Base-by-base conservation (phyloP, 1,140 invertebrate genomes). In the Pomacea maculata region DNA sequence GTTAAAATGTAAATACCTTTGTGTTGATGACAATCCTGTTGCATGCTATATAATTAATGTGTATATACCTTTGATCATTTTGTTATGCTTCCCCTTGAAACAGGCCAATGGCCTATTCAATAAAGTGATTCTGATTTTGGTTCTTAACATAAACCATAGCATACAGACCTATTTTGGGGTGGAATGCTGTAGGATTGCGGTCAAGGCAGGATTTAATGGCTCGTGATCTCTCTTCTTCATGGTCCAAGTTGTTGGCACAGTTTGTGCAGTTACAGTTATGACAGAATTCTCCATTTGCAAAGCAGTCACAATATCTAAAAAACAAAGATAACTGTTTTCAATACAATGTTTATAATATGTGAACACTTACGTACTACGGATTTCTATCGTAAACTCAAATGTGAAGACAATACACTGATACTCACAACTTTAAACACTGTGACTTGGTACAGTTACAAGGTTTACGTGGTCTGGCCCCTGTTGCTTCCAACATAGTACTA, bases 391-490 rank as follows among this genome's bases (percentile, higher is more conserved):
- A 61, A 61, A 61, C 92, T 98, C 99, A 91, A 99, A 99, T 86
- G 95, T 95, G 88, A 61, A 90, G 89, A 83, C 68, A 82, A 52
- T 80, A 84, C 74, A 74, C 80, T 72, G 34, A 25, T 81, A 88
- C 94, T 94, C 93, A 96, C 92, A 99, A 92, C 93, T 99, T 99
- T 54, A 99, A 93, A 90, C 98, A 99, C 91, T 99, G 97, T 9
- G 98, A 99, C 92, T 99, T 99, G 64, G 97, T 99, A 92, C 98
- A 99, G 90, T 99, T 99, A 91, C 98, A 99, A 17, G 97, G 97
- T 92, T 98, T 98, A 78, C 96, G 93, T 11, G 96, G 95, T 86
- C 95, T 92, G 75, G 95, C 94, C 45, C 95, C 95, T 87, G 95
- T 94, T 6, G 94, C 92, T 85, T 94, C 94, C 34, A 93, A 86